Evolutionary conservation across 2,888 invertebrate genomes (phyloP).

Genomic region (Noctua pronuba): DNA sequence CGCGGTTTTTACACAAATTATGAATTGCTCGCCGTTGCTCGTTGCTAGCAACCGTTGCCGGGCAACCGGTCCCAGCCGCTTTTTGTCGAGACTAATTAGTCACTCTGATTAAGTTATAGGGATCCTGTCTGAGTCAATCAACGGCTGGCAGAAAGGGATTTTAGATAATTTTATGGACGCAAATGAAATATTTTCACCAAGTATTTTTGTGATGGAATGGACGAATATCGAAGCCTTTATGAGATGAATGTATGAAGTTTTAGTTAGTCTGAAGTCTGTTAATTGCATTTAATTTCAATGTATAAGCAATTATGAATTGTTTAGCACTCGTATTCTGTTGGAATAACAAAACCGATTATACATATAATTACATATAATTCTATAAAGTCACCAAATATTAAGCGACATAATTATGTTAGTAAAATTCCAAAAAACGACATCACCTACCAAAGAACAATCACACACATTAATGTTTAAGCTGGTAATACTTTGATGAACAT

Average conservation of each 20-base stretch:
- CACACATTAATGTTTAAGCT: background rate
- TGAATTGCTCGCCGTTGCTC: constrained; percentile 45
- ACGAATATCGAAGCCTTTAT: background rate
- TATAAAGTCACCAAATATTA: background rate
- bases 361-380: no score
- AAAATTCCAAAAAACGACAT: background rate
- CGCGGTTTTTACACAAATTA: constrained; percentile 64
- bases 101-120: constrained; percentile 55
- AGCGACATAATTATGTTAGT: background rate
- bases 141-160: constrained; percentile 35
- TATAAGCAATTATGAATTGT: no score
- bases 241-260: background rate
- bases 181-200: background rate
- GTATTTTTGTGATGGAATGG: background rate
- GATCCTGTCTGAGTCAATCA: constrained; percentile 51
- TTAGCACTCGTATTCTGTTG: no score
- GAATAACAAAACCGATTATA: background rate
- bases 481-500: background rate
- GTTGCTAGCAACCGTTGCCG: constrained; percentile 29
- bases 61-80: constrained; percentile 26
- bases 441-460: background rate
- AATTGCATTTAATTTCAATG: background rate
- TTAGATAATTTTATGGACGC: background rate
- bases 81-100: constrained; percentile 60
- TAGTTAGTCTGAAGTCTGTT: background rate